A percentile compares a stretch with the other conserved stretches of the same genome.
These are phyloP conservation scores for Crotalus helleri DNA, from an alignment of 2,113 vertebrate species.

Conservation along the genomic window DNA sequence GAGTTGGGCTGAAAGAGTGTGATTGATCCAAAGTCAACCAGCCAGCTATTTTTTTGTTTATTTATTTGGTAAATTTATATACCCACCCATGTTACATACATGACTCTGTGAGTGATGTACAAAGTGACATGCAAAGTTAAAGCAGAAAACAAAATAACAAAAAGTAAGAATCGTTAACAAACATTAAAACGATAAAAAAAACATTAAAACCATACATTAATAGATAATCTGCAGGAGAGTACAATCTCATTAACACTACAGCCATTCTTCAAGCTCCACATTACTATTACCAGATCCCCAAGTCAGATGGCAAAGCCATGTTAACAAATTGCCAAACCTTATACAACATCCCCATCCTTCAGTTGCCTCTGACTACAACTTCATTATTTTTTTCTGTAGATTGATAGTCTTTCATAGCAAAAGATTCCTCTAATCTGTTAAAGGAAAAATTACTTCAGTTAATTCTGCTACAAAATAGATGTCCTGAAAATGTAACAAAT, in stretches of 20 bases:
- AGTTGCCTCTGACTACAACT: background rate
- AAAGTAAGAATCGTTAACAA: background rate
- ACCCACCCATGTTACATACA: background rate
- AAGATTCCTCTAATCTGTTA: background rate
- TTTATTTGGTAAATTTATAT: background rate
- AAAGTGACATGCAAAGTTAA: background rate
- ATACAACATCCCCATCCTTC: background rate
- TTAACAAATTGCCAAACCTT: background rate
- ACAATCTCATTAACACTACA: background rate
- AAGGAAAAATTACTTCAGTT: background rate
- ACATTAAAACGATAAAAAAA: background rate
- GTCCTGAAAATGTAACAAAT: conserved; percentile 8
- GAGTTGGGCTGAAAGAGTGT: background rate
- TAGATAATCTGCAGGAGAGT: background rate
- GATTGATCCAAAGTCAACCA: background rate
- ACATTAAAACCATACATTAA: background rate
- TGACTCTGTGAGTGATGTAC: background rate
- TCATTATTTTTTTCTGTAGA: background rate
- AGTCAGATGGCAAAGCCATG: background rate
- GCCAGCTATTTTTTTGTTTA: background rate
- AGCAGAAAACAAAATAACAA: background rate
- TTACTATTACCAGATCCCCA: background rate
- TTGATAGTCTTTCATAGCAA: conserved; percentile 1
- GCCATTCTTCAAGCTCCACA: background rate
- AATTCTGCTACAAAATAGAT: background rate